Evolutionary conservation across 2,797 vertebrate genomes (phyloP).

Genomic region (Girardinus metallicus): DNA sequence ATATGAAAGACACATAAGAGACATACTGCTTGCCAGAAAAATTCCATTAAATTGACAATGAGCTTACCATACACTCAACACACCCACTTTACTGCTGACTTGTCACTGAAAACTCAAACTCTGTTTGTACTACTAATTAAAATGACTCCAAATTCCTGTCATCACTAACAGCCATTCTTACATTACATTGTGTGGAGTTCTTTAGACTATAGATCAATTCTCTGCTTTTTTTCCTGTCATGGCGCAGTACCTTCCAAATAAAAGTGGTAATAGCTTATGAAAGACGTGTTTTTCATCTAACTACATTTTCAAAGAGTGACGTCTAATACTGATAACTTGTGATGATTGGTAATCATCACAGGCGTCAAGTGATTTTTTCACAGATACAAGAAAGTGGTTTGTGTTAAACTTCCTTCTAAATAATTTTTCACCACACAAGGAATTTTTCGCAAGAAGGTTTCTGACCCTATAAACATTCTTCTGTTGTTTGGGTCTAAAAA

Average conservation of each 20-base stretch:
- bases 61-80: background rate
- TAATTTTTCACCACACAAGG: background rate
- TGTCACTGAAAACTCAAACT: background rate
- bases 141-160: background rate
- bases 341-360: too few relatives aligned
- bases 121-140: background rate
- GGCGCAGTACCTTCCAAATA: background rate
- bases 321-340: background rate
- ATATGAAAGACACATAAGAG: background rate
- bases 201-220: background rate
- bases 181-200: background rate
- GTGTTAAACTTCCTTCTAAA: background rate
- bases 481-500: conserved; percentile 35
- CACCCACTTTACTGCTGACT: background rate
- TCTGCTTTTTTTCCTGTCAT: background rate
- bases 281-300: background rate
- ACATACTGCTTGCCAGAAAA: background rate
- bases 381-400: background rate
- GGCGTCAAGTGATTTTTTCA: background rate
- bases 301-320: background rate
- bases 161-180: background rate
- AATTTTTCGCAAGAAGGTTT: background rate
- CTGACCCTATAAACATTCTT: background rate
- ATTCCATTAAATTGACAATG: background rate
- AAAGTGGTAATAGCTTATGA: background rate